A percentile compares a stretch with the other conserved stretches of the same genome.
Evolutionary conservation across 2,113 vertebrate genomes (phyloP).

Genomic region (Scortum barcoo): DNA sequence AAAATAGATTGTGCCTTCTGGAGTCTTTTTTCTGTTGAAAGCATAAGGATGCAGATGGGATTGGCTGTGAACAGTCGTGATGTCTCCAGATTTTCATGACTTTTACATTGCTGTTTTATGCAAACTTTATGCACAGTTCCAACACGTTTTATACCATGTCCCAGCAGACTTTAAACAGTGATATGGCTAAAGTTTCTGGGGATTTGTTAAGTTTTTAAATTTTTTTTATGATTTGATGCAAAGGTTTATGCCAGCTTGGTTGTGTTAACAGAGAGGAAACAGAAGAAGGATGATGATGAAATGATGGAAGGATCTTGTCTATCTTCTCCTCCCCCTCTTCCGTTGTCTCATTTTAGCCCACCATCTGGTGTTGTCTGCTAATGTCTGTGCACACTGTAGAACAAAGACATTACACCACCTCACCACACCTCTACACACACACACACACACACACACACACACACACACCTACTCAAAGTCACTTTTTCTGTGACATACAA

Average conservation of each 20-base stretch:
- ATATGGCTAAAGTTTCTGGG: background rate
- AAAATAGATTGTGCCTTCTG: background rate
- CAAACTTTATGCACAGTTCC: background rate
- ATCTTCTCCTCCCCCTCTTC: constrained; percentile 74
- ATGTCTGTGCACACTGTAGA: constrained; percentile 72
- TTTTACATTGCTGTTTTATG: background rate
- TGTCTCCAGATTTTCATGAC: background rate
- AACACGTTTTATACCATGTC: background rate
- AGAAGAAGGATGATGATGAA: constrained; percentile 74
- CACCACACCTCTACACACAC: constrained; percentile 30
- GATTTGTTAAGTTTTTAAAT: too few relatives aligned
- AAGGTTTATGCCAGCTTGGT: constrained; percentile 44
- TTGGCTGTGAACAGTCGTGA: background rate
- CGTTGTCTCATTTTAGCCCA: constrained; percentile 75
- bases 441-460: constrained; percentile 12
- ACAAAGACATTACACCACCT: constrained; percentile 76
- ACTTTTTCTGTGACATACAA: constrained; percentile 43
- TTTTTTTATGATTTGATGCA: background rate
- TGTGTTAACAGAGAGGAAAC: constrained; percentile 60
- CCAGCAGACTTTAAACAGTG: background rate
- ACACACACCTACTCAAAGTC: constrained; percentile 32
- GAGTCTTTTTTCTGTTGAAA: background rate
- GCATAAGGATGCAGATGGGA: background rate
- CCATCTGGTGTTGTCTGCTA: constrained; percentile 84
- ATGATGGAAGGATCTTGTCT: constrained; percentile 77